These are phyloP conservation scores for Chelonus insularis DNA, from an alignment of 1,140 invertebrate genomes.

Conservation along the genomic window DNA sequence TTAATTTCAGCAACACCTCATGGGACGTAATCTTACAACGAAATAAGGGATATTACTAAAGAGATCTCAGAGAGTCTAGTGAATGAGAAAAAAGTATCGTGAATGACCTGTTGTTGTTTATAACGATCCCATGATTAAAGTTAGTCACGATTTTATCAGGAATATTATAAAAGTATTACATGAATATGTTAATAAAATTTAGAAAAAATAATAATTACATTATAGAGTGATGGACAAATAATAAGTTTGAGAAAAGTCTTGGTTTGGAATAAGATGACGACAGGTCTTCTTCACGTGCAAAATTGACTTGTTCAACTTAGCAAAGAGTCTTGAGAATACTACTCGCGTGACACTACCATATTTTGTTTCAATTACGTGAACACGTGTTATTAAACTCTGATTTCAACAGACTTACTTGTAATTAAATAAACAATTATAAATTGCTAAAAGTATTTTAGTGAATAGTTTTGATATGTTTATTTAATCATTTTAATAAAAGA, in stretches of 20 bases:
- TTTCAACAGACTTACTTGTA: background rate
- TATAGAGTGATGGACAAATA: background rate
- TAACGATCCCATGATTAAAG: conserved; percentile 29
- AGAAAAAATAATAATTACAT: background rate
- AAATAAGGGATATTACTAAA: too few species aligned
- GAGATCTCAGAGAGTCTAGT: too few species aligned
- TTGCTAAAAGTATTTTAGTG: too few species aligned
- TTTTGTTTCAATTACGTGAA: conserved; percentile 5
- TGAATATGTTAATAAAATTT: conserved; percentile 6
- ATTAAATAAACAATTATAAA: background rate
- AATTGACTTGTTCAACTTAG: background rate
- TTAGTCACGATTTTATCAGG: conserved; percentile 29
- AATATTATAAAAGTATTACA: conserved; percentile 29
- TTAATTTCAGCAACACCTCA: too few species aligned
- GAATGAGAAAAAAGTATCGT: too few species aligned
- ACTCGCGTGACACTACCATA: background rate
- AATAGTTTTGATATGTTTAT: too few species aligned
- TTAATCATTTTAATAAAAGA: too few species aligned
- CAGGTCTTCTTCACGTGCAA: background rate
- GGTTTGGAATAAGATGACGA: background rate
- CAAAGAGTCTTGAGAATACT: background rate
- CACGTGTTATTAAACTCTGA: background rate
- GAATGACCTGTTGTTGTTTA: too few species aligned
- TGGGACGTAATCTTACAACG: too few species aligned
- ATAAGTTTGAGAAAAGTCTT: background rate